These are phyloP conservation scores for Gambusia affinis DNA, from an alignment of 2,113 vertebrate genomes.

Conservation along the genomic window DNA sequence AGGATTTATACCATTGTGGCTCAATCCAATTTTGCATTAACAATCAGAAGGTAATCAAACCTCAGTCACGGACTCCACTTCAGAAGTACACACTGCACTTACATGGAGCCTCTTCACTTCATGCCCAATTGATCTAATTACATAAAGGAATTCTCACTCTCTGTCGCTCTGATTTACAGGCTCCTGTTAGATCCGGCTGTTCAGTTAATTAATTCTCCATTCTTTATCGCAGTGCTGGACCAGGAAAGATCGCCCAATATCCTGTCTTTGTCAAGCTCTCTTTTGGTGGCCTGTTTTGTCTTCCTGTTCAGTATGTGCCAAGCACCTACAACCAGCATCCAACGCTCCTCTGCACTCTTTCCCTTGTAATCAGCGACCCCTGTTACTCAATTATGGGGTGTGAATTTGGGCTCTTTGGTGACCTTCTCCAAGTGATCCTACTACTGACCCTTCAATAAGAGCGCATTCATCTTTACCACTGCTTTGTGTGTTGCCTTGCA, in stretches of 20 bases:
- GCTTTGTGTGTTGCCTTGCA: conserved; percentile 69
- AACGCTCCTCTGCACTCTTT: conserved; percentile 39
- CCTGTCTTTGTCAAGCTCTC: conserved; percentile 54
- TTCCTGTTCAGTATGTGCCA: conserved; percentile 37
- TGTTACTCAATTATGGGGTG: conserved; percentile 80
- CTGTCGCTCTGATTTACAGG: conserved; percentile 68
- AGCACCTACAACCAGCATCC: conserved; percentile 46
- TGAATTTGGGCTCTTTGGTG: conserved; percentile 79
- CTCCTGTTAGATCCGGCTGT: conserved; percentile 66
- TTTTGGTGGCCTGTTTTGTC: conserved; percentile 53
- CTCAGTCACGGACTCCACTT: conserved; percentile 74
- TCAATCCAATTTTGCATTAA: conserved; percentile 67
- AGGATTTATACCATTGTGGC: conserved; percentile 61
- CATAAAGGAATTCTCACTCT: conserved; percentile 70
- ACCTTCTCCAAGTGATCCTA: conserved; percentile 82
- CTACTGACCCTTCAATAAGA: conserved; percentile 80
- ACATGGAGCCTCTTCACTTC: conserved; percentile 77
- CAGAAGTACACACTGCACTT: conserved; percentile 64
- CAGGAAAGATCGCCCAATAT: conserved; percentile 58
- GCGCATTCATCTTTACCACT: conserved; percentile 57
- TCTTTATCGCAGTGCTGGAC: conserved; percentile 78
- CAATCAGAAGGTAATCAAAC: conserved; percentile 80
- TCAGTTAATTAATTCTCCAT: conserved; percentile 80
- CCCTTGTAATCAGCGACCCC: conserved; percentile 74
- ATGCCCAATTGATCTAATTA: conserved; percentile 86